phyloP scores from a whole-genome alignment of 2,888 invertebrate species.

The Microdon myrmicae region DNA sequence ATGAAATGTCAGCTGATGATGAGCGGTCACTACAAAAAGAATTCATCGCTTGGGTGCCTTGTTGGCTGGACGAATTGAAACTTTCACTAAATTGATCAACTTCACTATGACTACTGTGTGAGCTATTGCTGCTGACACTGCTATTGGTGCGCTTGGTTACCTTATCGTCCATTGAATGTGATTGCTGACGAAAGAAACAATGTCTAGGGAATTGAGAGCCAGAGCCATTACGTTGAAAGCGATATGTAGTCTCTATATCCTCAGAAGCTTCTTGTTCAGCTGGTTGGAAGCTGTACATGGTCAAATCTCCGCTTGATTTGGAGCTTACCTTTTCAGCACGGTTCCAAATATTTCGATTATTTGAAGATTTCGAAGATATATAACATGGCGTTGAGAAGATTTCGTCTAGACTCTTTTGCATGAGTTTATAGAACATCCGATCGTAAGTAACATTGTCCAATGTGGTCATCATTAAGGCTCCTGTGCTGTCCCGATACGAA shows the following conservation, averaged over 20 bases:
- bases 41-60: conserved; percentile 42
- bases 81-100: conserved; percentile 49
- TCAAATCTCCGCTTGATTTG: conserved; percentile 65
- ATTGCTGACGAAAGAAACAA: conserved; percentile 63
- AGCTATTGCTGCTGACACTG: conserved; percentile 19
- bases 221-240: conserved; percentile 64
- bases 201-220: conserved; percentile 66
- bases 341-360: conserved; percentile 54
- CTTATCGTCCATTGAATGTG: conserved; percentile 54
- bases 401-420: conserved; percentile 63
- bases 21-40: conserved; percentile 60
- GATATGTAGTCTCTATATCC: conserved; percentile 54
- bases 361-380: conserved; percentile 27
- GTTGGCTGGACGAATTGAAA: conserved; percentile 39
- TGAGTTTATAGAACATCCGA: conserved; percentile 63
- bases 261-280: conserved; percentile 49
- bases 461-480: conserved; percentile 50
- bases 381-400: conserved; percentile 58
- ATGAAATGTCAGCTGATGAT: conserved; percentile 57
- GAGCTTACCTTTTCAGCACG: conserved; percentile 62
- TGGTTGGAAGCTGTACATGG: conserved; percentile 62
- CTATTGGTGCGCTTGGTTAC: conserved; percentile 29
- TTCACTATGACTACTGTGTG: conserved; percentile 33
- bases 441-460: conserved; percentile 64
- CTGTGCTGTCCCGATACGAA: conserved; percentile 39